Conservation (phyloP, 2,888 invertebrate genomes). For the Embidobia sp. region DNA sequence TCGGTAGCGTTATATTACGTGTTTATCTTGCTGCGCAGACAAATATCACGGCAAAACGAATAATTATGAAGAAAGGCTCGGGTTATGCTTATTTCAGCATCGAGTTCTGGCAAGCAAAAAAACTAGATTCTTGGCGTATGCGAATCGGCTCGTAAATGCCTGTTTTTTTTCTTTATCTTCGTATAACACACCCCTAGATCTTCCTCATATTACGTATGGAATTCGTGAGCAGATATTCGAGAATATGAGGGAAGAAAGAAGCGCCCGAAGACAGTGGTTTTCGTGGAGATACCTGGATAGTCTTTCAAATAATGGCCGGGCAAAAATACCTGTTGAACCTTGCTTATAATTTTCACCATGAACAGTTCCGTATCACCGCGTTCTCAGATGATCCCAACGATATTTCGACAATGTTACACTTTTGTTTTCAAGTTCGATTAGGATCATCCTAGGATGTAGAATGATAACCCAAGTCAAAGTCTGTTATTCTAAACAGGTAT, state of each 20-base stretch:
- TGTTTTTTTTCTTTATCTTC: constrained; percentile 59
- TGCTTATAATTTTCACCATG: constrained; percentile 40
- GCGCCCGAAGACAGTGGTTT: constrained; percentile 34
- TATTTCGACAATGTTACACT: constrained; percentile 19
- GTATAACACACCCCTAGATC: constrained; percentile 47
- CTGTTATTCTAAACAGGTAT: no score
- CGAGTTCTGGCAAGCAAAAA: constrained; percentile 65
- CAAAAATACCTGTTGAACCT: constrained; percentile 25
- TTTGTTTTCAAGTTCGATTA: constrained; percentile 23
- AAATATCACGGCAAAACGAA: constrained; percentile 3
- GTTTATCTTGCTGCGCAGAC: background rate
- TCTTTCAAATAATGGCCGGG: constrained; percentile 43
- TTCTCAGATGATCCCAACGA: background rate
- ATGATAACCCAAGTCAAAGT: no score
- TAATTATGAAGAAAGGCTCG: constrained; percentile 26
- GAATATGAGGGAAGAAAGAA: constrained; percentile 50
- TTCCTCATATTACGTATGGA: constrained; percentile 61
- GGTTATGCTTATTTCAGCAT: constrained; percentile 40
- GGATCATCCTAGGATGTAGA: background rate
- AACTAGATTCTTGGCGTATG: constrained; percentile 55
- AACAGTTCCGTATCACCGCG: background rate
- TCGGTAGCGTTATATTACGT: background rate
- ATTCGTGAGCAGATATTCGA: constrained; percentile 58
- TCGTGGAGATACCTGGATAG: constrained; percentile 45
- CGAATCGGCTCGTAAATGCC: constrained; percentile 25